Evolutionary conservation across 2,113 vertebrate species (phyloP), one percentile per base, ranked within the genome.

Genomic region (Collichthys lucidus): DNA sequence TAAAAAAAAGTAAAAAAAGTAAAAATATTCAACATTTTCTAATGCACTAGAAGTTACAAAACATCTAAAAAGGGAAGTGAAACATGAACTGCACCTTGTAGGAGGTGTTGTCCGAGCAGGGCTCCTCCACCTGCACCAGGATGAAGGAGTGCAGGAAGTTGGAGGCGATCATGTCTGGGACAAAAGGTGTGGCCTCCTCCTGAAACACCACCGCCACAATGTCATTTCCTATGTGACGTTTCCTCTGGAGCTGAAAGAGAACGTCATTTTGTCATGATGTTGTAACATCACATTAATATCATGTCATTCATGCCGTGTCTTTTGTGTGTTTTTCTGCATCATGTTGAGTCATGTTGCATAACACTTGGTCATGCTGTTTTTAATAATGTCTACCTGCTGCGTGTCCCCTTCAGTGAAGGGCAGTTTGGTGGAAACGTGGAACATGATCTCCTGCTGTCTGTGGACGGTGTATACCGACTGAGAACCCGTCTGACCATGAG

Each of bases 101-200:
- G 0, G 86, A 64, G 0, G 95, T 76, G 11, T 59, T 68, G 0
- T 97, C 96, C 0, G 92, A 90, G 77, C 93, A 90, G 0, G 91
- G 80, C 73, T 93, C 95, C 49, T 98, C 96, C 42, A 94, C 96
- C 92, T 98, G 98, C 81, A 99, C 97, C 0, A 98, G 94, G 0
- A 99, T 93, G 84, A 97, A 99, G 65, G 98, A 97, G 0, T 99
- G 98, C 62, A 99, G 93, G 90, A 99, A 99, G 92, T 99, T 99
- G 84, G 98, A 99, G 65, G 98, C 97, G 0, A 99, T 99, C 97
- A 98, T 98, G 90, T 99, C 97, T 0, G 98, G 97, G 69, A 98
- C 97, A 42, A 99, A 99, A 0, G 98, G 97, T 0, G 98, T 99
- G 90, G 97, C 96, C 86, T 97, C 96, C 66, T 99, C 98, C 94